A percentile compares a stretch with the other conserved stretches of the same genome.
Conservation (phyloP, 2,113 vertebrate species). For the Chionomys nivalis region DNA sequence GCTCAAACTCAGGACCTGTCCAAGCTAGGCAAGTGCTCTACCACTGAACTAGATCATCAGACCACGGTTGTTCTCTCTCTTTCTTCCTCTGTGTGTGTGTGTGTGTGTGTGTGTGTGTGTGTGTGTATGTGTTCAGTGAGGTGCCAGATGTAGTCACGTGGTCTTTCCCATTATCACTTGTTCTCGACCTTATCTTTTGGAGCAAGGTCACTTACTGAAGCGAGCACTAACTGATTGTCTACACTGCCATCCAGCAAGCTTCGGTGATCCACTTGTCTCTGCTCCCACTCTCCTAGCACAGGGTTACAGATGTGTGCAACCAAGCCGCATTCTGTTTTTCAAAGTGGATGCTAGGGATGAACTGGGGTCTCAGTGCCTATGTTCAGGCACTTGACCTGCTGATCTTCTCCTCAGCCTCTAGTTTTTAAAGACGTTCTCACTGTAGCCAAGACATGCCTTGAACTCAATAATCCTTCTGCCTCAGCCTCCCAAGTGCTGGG, state of each 20-base stretch:
- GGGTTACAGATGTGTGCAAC: not conserved
- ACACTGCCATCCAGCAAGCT: not conserved
- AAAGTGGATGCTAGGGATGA: not conserved
- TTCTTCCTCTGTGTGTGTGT: not conserved
- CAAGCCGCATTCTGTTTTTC: not conserved
- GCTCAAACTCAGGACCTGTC: not conserved
- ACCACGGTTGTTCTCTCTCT: not conserved
- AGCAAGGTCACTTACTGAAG: not conserved
- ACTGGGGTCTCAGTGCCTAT: not conserved
- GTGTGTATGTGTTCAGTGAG: not conserved
- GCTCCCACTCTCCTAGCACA: not conserved
- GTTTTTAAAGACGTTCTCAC: not conserved
- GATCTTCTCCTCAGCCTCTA: not conserved
- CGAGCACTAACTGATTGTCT: not conserved
- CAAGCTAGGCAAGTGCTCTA: not conserved
- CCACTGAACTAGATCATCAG: no score
- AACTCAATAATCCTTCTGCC: not conserved
- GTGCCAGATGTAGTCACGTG: no score
- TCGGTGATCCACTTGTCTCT: not conserved
- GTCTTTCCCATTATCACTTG: not conserved
- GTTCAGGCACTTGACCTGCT: not conserved
- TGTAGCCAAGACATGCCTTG: not conserved
- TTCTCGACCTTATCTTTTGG: not conserved
- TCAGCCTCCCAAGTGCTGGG: not conserved
- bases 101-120: not conserved